Evolutionary conservation across 2,888 invertebrate genomes (phyloP).

Genomic region (Amphimallon solstitiale): DNA sequence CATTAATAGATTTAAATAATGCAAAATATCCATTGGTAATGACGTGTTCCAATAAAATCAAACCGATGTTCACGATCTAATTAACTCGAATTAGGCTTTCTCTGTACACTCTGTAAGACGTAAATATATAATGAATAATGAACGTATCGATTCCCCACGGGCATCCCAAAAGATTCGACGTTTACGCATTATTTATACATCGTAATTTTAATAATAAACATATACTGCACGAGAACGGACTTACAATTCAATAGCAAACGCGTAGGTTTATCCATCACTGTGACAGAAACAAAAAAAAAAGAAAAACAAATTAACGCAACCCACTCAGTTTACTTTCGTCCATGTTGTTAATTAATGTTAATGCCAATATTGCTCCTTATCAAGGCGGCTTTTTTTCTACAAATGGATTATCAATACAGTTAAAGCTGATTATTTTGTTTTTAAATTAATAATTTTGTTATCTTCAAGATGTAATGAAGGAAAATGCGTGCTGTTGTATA

Average conservation of each 20-base stretch:
- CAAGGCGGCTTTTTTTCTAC: too few species aligned
- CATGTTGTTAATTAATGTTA: too few species aligned
- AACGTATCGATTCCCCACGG: not conserved
- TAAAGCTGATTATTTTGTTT: too few species aligned
- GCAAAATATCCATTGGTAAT: not conserved
- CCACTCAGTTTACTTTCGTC: not conserved
- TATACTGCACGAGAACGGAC: not conserved
- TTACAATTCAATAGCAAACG: slow-evolving; percentile 1
- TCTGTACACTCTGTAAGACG: too few species aligned
- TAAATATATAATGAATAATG: slow-evolving; percentile 6
- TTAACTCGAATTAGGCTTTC: not conserved
- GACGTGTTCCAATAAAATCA: slow-evolving; percentile 10
- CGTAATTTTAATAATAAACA: slow-evolving; percentile 17
- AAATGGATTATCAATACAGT: too few species aligned
- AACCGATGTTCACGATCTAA: not conserved
- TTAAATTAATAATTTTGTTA: too few species aligned
- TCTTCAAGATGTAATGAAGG: too few species aligned
- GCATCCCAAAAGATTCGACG: not conserved
- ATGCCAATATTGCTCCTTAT: too few species aligned
- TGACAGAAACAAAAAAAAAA: slow-evolving; percentile 5
- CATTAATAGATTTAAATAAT: not conserved
- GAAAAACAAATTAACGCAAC: not conserved
- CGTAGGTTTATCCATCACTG: not conserved
- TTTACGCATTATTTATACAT: slow-evolving; percentile 1
- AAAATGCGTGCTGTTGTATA: too few species aligned